Evolutionary conservation across 1,140 invertebrate genomes (phyloP), one percentile per base, ranked within the genome.

Genomic region (Cephus cinctus): DNA sequence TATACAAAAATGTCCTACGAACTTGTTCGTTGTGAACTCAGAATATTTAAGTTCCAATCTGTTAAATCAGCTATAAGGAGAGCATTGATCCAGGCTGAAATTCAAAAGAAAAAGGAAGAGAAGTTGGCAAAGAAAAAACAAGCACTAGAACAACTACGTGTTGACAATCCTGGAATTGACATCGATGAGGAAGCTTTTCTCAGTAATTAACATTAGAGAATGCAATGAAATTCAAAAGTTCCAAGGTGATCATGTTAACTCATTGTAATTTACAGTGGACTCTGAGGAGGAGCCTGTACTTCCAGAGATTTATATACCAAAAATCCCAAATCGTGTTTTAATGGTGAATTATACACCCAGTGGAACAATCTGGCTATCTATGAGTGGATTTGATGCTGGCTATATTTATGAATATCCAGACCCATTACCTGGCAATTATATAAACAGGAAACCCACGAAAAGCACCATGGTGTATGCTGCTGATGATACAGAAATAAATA

Each of bases 341-440:
- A 76, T 77, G 59, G 61, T 78, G 21, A 63, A 78, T 39, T 82
- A 82, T 46, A 78, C 76, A 0, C 27, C 18, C 3, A 52, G 67
- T 11, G 53, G 76, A 18, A 79, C 74, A 4, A 65, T 86, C 19
- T 81, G 81, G 79, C 50, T 86, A 1, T 81, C 80, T 2, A 78
- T 86, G 77, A 81, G 76, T 11, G 86, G 81, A 14, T 89, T 82
- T 67, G 87, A 89, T 73, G 81, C 85, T 18, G 88, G 88, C 30
- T 89, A 86, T 58, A 74, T 89, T 43, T 90, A 90, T 56, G 84
- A 89, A 70, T 85, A 80, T 67, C 57, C 71, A 4, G 72, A 73
- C 15, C 73, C 73, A 51, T 53, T 43, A 8, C 3, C 39, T 19
- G 38, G 47, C 23, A 12, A 4, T 43, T 56, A 15, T 41, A 62